Conservation (phyloP, 2,113 vertebrate genomes). For the Lethenteron camtschaticum region DNA sequence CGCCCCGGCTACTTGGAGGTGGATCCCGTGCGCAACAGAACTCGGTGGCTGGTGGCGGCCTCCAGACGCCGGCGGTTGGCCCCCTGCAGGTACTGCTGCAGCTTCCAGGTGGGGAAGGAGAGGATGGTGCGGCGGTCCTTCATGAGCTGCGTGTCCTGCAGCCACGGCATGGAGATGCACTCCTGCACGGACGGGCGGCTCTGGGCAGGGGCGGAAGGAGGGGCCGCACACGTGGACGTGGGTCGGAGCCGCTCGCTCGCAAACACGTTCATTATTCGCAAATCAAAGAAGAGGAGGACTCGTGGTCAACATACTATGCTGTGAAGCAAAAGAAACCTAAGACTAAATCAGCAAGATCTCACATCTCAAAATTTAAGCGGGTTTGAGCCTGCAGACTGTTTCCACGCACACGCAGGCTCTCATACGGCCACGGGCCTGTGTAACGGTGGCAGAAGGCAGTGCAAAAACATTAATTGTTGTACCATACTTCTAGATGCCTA, state of each 20-base stretch:
- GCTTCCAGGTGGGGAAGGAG: slow-evolving; percentile 5
- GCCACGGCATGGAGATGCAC: slow-evolving; percentile 36
- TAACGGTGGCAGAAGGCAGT: too few species aligned
- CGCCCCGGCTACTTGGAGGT: background rate
- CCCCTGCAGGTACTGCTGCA: slow-evolving; percentile 5
- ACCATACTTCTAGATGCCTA: too few species aligned
- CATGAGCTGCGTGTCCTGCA: slow-evolving; percentile 2
- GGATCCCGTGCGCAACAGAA: background rate
- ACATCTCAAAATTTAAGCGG: too few species aligned
- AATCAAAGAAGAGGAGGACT: background rate
- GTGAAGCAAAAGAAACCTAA: slow-evolving; percentile 2
- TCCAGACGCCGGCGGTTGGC: background rate
- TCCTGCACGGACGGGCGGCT: slow-evolving; percentile 75
- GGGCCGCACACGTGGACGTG: background rate
- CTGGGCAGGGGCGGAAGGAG: slow-evolving; percentile 20
- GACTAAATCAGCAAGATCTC: background rate
- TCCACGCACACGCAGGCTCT: too few species aligned
- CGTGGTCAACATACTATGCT: too few species aligned
- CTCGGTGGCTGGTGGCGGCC: slow-evolving; percentile 1
- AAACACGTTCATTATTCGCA: background rate
- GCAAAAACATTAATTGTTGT: too few species aligned
- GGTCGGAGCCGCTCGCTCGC: background rate
- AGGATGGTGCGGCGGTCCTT: background rate
- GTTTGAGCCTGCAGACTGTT: too few species aligned
- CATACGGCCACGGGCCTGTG: too few species aligned